phyloP scores from a whole-genome alignment of 1,140 invertebrate genomes.

The Apis mellifera region DNA sequence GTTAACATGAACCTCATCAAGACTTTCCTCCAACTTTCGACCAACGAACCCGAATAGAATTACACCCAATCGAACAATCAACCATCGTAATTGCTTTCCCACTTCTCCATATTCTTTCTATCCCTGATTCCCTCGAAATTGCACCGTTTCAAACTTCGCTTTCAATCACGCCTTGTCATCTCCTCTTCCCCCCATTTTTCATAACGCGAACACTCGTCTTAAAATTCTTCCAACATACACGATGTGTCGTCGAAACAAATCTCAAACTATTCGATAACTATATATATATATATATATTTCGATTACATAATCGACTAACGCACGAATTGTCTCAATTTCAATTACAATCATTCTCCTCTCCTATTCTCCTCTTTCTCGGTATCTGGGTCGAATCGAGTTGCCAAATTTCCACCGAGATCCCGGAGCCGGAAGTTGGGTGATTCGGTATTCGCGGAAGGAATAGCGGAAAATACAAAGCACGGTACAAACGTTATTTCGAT shows the following conservation, averaged over 20 bases:
- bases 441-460: constrained; percentile 50
- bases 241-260: too few species aligned
- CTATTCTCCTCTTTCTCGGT: not conserved
- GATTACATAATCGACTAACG: not conserved
- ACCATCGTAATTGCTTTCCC: constrained; percentile 12
- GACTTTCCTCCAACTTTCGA: constrained; percentile 23
- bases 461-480: constrained; percentile 38
- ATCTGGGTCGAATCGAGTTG: constrained; percentile 26
- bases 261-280: too few species aligned
- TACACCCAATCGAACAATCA: constrained; percentile 20
- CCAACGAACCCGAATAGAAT: constrained; percentile 9
- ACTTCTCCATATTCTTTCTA: not conserved
- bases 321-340: not conserved
- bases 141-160: not conserved
- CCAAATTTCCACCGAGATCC: constrained; percentile 39
- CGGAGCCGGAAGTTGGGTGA: constrained; percentile 31
- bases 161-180: not conserved
- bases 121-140: not conserved
- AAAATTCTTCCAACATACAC: too few species aligned
- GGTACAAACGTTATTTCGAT: constrained; percentile 62
- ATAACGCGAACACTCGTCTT: too few species aligned
- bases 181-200: too few species aligned
- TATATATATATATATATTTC: too few species aligned
- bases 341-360: not conserved
- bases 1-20: constrained; percentile 40